Conservation (phyloP, 1,140 invertebrate genomes). For the Paraescarpia echinospica region DNA sequence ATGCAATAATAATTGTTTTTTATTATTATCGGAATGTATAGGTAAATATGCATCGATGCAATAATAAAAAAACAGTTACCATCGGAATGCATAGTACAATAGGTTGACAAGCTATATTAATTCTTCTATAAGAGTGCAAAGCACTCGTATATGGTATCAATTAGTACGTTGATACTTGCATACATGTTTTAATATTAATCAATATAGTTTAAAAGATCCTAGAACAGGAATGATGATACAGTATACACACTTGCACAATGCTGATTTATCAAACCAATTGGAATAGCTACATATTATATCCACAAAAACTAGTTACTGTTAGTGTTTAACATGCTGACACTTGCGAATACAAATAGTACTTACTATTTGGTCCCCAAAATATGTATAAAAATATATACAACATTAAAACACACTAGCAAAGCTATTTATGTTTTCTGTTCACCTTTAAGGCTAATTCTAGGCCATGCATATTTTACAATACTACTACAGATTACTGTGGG, state of each 20-base stretch:
- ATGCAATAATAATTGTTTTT: background rate
- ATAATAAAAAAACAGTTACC: too few relatives aligned
- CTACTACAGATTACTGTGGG: background rate
- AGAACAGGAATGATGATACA: background rate
- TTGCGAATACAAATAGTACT: background rate
- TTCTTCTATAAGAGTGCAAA: too few relatives aligned
- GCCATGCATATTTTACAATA: background rate
- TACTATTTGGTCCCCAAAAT: background rate
- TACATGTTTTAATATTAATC: too few relatives aligned
- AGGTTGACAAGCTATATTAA: too few relatives aligned
- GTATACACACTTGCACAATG: background rate
- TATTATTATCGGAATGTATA: too few relatives aligned
- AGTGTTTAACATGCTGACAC: background rate
- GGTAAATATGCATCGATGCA: too few relatives aligned
- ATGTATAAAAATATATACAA: background rate
- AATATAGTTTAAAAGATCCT: too few relatives aligned
- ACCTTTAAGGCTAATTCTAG: background rate
- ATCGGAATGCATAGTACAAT: too few relatives aligned
- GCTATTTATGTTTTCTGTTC: background rate
- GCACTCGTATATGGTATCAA: too few relatives aligned
- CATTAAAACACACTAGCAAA: background rate
- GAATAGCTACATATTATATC: background rate
- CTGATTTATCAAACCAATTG: background rate
- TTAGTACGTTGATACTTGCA: too few relatives aligned
- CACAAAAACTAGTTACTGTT: background rate